Percentiles rank a stretch among this genome's conserved stretches.
phyloP scores from a whole-genome alignment of 2,113 vertebrate genomes.

The Neoarius graeffei region DNA sequence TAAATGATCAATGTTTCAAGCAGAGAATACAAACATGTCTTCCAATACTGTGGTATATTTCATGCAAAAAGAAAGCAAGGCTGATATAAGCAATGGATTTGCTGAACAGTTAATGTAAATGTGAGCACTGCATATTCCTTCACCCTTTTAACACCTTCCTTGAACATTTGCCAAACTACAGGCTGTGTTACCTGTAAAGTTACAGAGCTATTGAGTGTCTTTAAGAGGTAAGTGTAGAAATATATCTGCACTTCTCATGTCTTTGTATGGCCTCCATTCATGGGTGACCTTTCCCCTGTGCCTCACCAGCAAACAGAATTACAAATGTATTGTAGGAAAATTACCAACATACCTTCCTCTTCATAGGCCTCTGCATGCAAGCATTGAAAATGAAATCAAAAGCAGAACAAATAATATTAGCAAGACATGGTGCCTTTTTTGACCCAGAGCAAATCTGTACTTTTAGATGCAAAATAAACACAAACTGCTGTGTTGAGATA shows the following conservation, averaged over 20 bases:
- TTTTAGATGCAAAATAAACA: too few species aligned
- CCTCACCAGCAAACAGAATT: slow-evolving; percentile 52
- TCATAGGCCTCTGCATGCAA: slow-evolving; percentile 75
- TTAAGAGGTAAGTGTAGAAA: neutral
- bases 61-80: slow-evolving; percentile 66
- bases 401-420: slow-evolving; percentile 68
- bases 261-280: neutral
- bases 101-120: slow-evolving; percentile 21
- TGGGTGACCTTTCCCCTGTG: neutral
- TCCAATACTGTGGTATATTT: neutral
- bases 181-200: neutral
- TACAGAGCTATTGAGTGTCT: neutral
- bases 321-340: slow-evolving; percentile 51
- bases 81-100: slow-evolving; percentile 45
- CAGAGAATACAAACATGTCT: neutral
- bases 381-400: slow-evolving; percentile 64
- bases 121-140: slow-evolving; percentile 65
- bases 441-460: neutral
- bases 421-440: neutral
- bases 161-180: slow-evolving; percentile 44
- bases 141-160: slow-evolving; percentile 56
- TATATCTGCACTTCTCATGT: neutral
- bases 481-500: neutral
- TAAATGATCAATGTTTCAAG: neutral
- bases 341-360: slow-evolving; percentile 74